Base-by-base conservation (phyloP, 2,113 vertebrate species). In the Accipiter virgatus region DNA sequence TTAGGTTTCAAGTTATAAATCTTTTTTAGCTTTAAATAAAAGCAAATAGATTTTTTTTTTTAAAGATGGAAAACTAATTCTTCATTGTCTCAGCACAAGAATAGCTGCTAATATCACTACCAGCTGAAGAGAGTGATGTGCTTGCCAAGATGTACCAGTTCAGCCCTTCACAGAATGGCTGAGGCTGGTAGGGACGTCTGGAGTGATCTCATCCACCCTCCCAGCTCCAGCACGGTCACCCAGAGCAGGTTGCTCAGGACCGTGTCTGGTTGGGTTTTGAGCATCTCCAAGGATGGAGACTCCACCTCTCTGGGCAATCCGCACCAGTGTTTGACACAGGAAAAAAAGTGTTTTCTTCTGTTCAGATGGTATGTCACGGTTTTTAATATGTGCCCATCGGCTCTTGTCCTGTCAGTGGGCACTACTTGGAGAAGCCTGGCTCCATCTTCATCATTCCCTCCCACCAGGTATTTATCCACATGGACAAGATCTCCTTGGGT, bases 251-350 rank as follows among this genome's bases (percentile, higher is more conserved):
- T 43, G 48, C 43, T 72, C n/a, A 26, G 29, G 47, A 34, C 47
- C 9, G 0, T 8, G 6, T 3, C 45, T 36, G 52, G 34, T 10
- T 59, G 36, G 16, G 16, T 45, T 73, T 47, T 22, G 68, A 59
- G 10, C 7, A 3, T 25, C 38, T 36, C 43, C 68, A 59, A 25
- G 43, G 71, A 48, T 32, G 36, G 53, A 58, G 22, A 50, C 2
- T 9, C 63, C 74, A 72, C 32, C 9, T 31, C 58, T 26, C 63
- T 52, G 47, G 52, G 25, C 21, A 81, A 1, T 1, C 67, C 4
- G 6, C 0, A 2, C 34, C 5, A 3, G 18, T 2, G 14, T 42
- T 10, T 5, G 20, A 11, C 29, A n/a, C 10, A 27, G 50, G 52
- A 38, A 43, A 84, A 36, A 34, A 17, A 4, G 36, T 6, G 2